Evolutionary conservation across 1,140 invertebrate genomes (phyloP).

Genomic region (Plodia interpunctella): DNA sequence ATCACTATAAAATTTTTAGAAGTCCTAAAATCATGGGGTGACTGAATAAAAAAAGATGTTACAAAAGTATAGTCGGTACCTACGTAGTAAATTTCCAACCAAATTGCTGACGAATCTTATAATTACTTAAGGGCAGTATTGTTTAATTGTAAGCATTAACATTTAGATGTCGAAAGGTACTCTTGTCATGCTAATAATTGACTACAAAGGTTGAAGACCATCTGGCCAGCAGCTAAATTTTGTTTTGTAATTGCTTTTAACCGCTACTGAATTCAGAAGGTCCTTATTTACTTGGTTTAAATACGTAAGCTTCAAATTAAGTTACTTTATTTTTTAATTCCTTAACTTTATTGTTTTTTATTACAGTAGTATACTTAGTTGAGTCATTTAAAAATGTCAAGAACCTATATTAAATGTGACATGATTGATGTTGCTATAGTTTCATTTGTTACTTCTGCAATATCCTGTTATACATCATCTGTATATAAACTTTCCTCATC

Average conservation of each 20-base stretch:
- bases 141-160: constrained; percentile 49
- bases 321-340: no score
- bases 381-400: no score
- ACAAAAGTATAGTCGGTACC: no score
- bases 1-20: no score
- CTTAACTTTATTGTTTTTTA: no score
- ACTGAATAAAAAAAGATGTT: no score
- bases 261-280: constrained; percentile 53
- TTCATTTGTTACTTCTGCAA: constrained; percentile 1
- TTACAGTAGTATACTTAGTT: no score
- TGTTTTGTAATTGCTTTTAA: constrained; percentile 38
- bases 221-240: constrained; percentile 44
- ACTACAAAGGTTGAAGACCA: constrained; percentile 34
- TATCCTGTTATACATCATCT: constrained; percentile 13
- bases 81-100: no score
- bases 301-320: no score
- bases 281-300: constrained; percentile 13
- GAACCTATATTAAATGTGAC: no score
- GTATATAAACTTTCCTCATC: constrained; percentile 4
- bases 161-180: constrained; percentile 20
- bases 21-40: no score
- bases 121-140: constrained; percentile 22
- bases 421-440: neutral
- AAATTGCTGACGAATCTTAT: neutral
- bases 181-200: constrained; percentile 31